Evolutionary conservation across 2,888 invertebrate genomes (phyloP), one percentile per base, ranked within the genome.

Genomic region (Ennomos fuscantarius): DNA sequence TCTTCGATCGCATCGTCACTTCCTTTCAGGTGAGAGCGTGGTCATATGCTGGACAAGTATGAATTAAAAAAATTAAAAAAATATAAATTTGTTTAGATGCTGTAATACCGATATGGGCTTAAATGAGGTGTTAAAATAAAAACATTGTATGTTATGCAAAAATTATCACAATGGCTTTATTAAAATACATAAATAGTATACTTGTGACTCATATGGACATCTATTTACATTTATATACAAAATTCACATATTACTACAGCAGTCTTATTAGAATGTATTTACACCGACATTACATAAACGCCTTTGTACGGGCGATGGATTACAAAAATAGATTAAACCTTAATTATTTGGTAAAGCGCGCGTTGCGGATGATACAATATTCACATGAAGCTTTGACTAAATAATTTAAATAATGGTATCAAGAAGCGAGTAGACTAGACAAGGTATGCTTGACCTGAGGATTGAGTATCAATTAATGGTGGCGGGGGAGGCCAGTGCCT

Each of bases 91-190:
- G n/a, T n/a, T n/a, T n/a, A n/a, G n/a, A n/a, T 15, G 15, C 45
- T 45, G 40, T 44, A 37, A 11, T 47, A 46, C 34, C 34, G 35
- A 12, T 8, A 8, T 8, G 33, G 12, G 34, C 36, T 10, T 12
- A 15, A 11, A n/a, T 37, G 12, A 3, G 45, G 51, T 46, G 13
- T 52, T 1, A 45, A 63, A 62, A 47, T 51, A 37, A 52, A 68
- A 77, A 86, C 81, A 65, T 64, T 24, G 2, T 24, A 24, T 24
- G 6, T 61, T 84, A 82, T 90, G 88, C 87, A 91, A 91, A 89
- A 91, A 89, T 91, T 91, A 92, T 92, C 92, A 92, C 92, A 92
- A 92, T 92, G 89, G 89, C 90, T 92, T 92, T 92, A 91, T 92
- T 91, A 90, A 91, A 90, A 85, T 92, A 92, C 90, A 92, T 92